Conservation (phyloP, 2,888 invertebrate genomes). For the Plemyria rubiginata region DNA sequence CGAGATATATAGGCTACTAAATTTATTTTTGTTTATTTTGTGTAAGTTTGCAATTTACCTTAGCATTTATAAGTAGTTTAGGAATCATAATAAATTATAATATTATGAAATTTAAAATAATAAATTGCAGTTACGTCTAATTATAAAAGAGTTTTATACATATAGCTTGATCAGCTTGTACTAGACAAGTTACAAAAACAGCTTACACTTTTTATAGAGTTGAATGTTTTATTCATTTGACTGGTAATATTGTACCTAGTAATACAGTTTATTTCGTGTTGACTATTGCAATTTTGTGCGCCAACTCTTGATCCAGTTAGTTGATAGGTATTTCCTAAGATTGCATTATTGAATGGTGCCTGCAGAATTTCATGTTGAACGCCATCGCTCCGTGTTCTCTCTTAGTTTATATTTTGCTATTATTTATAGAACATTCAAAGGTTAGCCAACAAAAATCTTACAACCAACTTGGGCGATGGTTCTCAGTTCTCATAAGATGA, state of each 20-base stretch:
- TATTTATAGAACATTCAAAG: constrained; percentile 11
- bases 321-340: constrained; percentile 65
- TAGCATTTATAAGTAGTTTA: too few relatives aligned
- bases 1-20: too few relatives aligned
- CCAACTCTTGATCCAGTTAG: constrained; percentile 70
- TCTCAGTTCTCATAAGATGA: too few relatives aligned
- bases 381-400: constrained; percentile 62
- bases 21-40: too few relatives aligned
- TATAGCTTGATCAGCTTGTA: too few relatives aligned
- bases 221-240: constrained; percentile 12
- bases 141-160: too few relatives aligned
- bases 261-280: constrained; percentile 55
- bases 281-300: constrained; percentile 59
- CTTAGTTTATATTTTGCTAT: constrained; percentile 28
- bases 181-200: neutral
- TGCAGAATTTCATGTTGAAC: constrained; percentile 60
- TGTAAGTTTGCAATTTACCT: too few relatives aligned
- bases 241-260: constrained; percentile 36
- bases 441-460: too few relatives aligned
- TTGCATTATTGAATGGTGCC: constrained; percentile 68
- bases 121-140: too few relatives aligned
- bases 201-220: neutral
- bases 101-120: too few relatives aligned
- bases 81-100: too few relatives aligned
- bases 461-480: too few relatives aligned